Base-by-base conservation (phyloP, 2,113 vertebrate species). In the Triplophysa dalaica region DNA sequence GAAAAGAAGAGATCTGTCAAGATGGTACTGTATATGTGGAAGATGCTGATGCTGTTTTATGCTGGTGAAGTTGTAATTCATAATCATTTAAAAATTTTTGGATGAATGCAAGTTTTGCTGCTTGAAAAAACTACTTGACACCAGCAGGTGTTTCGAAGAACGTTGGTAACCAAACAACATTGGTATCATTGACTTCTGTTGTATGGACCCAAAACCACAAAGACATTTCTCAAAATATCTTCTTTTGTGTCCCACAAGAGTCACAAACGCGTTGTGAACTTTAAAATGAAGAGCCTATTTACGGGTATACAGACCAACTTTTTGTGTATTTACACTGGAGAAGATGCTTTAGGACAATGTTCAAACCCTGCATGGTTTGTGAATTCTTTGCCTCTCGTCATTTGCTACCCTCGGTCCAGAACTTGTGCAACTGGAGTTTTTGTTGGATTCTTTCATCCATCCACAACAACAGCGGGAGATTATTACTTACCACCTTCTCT, bases 401-500 rank as follows among this genome's bases (percentile, higher is more conserved):
- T 69, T 8, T n/a, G 54, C 7, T 52, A 50, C 14, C 45, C 67
- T 72, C 43, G 14, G 22, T 74, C 54, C 72, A 74, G 21, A 61
- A 61, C 56, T 74, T 74, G 56, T 74, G 72, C 58, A 64, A 64
- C 13, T 41, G 22, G 41, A 75, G 75, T 65, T 77, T 77, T 77
- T 77, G 62, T 77, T 77, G 75, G 61, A 65, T 21, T 43, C 75
- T 52, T 65, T 52, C 45, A 65, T 50, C 45, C 45, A 52, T 65
- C 75, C 61, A 66, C 45, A 77, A 64, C 61, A 54, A 65, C 48
- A 65, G 75, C 43, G 8, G 75, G 75, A 77, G 24, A 77, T 77
- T 77, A 77, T 77, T 66, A 65, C 75, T 52, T 52, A 16, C 45
- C 61, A 21, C 75, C 62, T 50, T 33, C 12, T 77, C 24, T 77